Percentiles rank a stretch among this genome's conserved stretches.
phyloP scores from a whole-genome alignment of 1,140 invertebrate genomes.

The Euwallacea fornicatus region DNA sequence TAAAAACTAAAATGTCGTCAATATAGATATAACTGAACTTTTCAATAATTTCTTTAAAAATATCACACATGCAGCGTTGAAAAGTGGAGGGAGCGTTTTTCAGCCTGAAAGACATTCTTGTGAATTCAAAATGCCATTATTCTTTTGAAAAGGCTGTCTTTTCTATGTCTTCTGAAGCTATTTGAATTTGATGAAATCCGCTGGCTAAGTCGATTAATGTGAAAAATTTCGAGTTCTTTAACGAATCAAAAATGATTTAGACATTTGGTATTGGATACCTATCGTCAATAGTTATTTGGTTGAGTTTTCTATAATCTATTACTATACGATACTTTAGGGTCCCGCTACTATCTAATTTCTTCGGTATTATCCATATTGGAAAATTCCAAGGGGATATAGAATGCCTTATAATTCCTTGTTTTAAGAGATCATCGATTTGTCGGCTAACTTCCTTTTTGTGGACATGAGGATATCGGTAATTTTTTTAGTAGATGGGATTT shows the following conservation, averaged over 20 bases:
- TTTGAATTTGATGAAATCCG: conserved; percentile 56
- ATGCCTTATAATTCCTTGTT: conserved; percentile 46
- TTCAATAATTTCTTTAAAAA: conserved; percentile 40
- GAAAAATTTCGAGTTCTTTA: conserved; percentile 51
- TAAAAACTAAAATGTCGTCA: conserved; percentile 46
- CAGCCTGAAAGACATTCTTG: conserved; percentile 47
- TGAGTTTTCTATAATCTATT: conserved; percentile 47
- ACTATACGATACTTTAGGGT: conserved; percentile 49
- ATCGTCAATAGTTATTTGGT: conserved; percentile 43
- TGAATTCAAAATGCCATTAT: conserved; percentile 49
- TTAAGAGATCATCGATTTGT: conserved; percentile 45
- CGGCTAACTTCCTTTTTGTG: conserved; percentile 48
- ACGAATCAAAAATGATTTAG: conserved; percentile 53
- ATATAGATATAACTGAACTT: conserved; percentile 50
- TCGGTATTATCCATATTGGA: conserved; percentile 49
- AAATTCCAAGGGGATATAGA: conserved; percentile 51
- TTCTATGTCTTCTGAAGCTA: conserved; percentile 44
- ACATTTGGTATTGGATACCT: conserved; percentile 58
- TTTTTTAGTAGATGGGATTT: conserved; percentile 47
- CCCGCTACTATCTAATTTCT: conserved; percentile 41
- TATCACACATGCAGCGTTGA: conserved; percentile 43
- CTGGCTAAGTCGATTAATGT: conserved; percentile 51
- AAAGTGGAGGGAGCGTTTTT: conserved; percentile 54
- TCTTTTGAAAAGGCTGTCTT: conserved; percentile 54
- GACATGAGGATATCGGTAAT: conserved; percentile 47